These are phyloP conservation scores for Rhabdophis nuchalis DNA, from an alignment of 2,797 vertebrate genomes.

Conservation along the genomic window DNA sequence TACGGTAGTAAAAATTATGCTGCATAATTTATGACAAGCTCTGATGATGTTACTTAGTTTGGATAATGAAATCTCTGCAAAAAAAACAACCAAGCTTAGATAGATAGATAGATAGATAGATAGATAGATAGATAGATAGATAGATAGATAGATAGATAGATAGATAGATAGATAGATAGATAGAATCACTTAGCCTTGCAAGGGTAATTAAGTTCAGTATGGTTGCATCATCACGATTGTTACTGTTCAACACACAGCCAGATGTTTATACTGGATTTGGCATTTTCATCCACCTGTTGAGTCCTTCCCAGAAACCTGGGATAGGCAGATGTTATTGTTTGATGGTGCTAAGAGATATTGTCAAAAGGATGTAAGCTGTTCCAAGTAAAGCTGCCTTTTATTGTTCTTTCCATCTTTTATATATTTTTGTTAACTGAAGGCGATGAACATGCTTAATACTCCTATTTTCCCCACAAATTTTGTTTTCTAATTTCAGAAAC, in stretches of 20 bases:
- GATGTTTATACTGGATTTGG: not conserved
- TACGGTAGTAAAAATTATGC: not conserved
- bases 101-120: no score
- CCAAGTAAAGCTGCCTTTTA: not conserved
- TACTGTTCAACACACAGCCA: not conserved
- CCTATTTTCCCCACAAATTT: not conserved
- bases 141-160: no score
- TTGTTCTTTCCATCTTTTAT: not conserved
- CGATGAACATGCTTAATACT: not conserved
- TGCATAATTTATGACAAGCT: not conserved
- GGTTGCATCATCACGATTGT: not conserved
- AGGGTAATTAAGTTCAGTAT: not conserved
- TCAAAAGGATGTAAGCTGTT: not conserved
- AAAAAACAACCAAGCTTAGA: not conserved
- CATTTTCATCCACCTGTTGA: not conserved
- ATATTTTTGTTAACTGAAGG: not conserved
- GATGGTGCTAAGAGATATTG: not conserved
- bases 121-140: no score
- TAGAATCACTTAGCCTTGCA: not conserved
- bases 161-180: no score
- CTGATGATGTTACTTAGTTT: not conserved
- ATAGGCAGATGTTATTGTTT: not conserved
- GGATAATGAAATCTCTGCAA: not conserved
- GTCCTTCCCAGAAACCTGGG: not conserved
- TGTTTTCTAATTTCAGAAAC: not conserved